Conservation (phyloP, 2,888 invertebrate genomes). For the Labia minor region DNA sequence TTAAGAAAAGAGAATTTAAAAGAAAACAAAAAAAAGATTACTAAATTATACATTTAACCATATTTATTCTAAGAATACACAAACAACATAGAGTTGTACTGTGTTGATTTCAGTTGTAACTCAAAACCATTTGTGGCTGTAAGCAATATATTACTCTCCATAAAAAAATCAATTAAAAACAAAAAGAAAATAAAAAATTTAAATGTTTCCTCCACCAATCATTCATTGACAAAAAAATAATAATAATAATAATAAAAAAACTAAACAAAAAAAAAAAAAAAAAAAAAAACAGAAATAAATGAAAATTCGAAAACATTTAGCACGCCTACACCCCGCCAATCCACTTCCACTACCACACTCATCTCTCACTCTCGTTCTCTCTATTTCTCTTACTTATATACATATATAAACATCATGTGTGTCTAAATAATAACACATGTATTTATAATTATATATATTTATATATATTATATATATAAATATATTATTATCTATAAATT, state of each 20-base stretch:
- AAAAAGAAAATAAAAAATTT: not conserved
- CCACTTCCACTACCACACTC: conserved; percentile 16
- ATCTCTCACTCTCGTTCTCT: not conserved
- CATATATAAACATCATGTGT: not conserved
- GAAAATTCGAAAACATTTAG: not conserved
- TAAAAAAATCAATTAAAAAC: not conserved
- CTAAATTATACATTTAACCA: conserved; percentile 19
- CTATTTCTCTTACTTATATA: not conserved
- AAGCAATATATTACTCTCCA: conserved; percentile 22
- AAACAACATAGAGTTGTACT: not conserved
- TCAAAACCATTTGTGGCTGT: conserved; percentile 21
- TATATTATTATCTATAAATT: no score
- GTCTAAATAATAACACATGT: no score
- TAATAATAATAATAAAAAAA: no score
- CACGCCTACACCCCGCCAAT: conserved; percentile 4
- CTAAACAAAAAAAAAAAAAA: no score
- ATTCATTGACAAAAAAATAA: not conserved
- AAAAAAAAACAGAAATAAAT: no score
- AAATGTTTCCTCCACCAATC: not conserved
- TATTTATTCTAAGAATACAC: conserved; percentile 16
- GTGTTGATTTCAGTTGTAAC: conserved; percentile 14
- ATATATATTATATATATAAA: no score
- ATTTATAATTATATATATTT: no score
- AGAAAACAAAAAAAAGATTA: not conserved
- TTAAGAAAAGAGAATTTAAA: no score